Base-by-base conservation (phyloP, 2,888 invertebrate genomes). In the Thymelicus sylvestris region DNA sequence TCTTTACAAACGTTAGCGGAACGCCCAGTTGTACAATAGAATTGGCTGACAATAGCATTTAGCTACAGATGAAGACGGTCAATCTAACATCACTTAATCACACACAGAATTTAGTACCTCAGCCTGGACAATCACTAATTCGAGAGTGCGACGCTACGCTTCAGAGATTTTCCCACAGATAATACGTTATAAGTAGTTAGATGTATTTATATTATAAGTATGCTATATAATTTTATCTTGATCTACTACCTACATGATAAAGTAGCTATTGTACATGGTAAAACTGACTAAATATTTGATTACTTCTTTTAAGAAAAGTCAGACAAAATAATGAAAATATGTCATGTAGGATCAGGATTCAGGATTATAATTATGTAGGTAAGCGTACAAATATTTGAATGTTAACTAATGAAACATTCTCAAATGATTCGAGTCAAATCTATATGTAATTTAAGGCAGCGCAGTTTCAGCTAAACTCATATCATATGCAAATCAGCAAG, bases 91-190 rank as follows among this genome's bases (percentile, higher is more conserved):
- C 71, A 47, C 66, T 74, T 77, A 80, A 80, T 78, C 75, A 75
- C 70, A 73, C 72, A 74, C 73, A 73, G 73, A 77, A 78, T 75
- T 74, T 61, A 61, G 65, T 61, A 66, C 74, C 15, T 19, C n/a
- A 50, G 75, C 76, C 75, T 75, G 74, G 76, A 77, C 75, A 77
- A 75, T 75, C 72, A 72, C 72, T 73, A 74, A 73, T 74, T 76
- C 71, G 66, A 75, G 70, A 76, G 74, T 73, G 70, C 75, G 73
- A 72, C 68, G 74, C 83, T 81, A 83, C 82, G 86, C 80, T 83
- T 80, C 80, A 83, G 76, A 79, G 78, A 77, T 82, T 83, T 86
- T 91, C 90, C 85, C 91, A 91, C 89, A 87, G 78, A 75, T 72
- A 68, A 52, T 50, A 52, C 7, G 38, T 15, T 39, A 15, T 50